Percentiles rank a stretch among this genome's conserved stretches.
phyloP scores from a whole-genome alignment of 2,797 vertebrate genomes.

The Tragelaphus eurycerus region DNA sequence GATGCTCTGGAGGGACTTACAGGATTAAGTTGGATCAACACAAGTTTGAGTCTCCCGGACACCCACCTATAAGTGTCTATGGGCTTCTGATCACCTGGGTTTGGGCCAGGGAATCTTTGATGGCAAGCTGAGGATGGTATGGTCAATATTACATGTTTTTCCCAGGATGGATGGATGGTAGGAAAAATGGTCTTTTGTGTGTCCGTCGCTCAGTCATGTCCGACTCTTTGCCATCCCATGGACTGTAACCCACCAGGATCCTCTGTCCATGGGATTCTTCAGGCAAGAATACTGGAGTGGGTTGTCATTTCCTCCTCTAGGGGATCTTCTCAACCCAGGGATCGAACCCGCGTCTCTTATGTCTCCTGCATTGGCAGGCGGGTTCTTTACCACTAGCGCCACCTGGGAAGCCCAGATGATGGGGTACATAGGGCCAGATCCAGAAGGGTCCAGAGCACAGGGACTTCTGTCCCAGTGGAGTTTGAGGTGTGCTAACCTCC shows the following conservation, averaged over 20 bases:
- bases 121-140: background rate
- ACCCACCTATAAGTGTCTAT: background rate
- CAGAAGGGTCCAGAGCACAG: background rate
- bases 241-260: background rate
- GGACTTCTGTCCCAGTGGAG: background rate
- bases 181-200: background rate
- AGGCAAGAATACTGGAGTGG: background rate
- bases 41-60: background rate
- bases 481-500: background rate
- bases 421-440: too few relatives aligned
- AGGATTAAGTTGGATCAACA: background rate
- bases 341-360: fast-evolving
- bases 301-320: background rate
- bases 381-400: background rate
- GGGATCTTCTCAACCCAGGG: background rate
- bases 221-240: background rate
- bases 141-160: background rate
- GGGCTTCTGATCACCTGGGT: background rate
- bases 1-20: background rate
- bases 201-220: background rate
- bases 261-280: background rate
- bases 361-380: background rate
- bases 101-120: background rate
- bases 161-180: background rate
- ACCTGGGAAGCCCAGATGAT: background rate